Evolutionary conservation across 2,797 vertebrate genomes (phyloP), one percentile per base, ranked within the genome.

Genomic region (Limosa lapponica): DNA sequence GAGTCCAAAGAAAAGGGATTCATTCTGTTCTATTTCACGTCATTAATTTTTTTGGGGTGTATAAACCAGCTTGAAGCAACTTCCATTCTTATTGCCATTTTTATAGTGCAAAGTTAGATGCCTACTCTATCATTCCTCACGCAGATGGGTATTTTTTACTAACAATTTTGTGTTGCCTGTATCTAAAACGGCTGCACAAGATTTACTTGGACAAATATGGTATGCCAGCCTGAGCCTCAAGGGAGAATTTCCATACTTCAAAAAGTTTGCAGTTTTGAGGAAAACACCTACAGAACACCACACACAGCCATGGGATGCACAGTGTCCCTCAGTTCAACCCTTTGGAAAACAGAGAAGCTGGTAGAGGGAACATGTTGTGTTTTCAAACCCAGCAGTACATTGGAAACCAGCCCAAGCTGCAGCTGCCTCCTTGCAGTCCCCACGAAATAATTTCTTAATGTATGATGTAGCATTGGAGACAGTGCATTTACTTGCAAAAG

Each of bases 221-320:
- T n/a, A 74, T 24, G 41, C 41, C 57, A 83, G 44, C 20, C 44
- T 51, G 61, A 86, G 37, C 15, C 61, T 69, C 16, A 36, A 36
- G 32, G 36, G 37, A 57, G 34, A 18, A 78, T 36, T 41, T 71
- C 13, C 34, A 91, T 70, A 36, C 46, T 39, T 72, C 8, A 74
- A 43, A 67, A 78, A 48, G 19, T 1, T 10, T 51, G 43, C 13
- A 15, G 4, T 84, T 94, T 84, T 0, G 0, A 25, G 22, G 71
- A 73, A 61, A 80, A 20, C 71, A 11, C 18, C 44, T 20, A 23
- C 1, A 71, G 30, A 70, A 70, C 7, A 59, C 10, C 36, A 52
- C 5, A 55, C 5, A 55, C 18, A 70, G 30, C 20, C 0, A 0
- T 11, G 39, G 41, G 74, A 82, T 71, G 52, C 19, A 74, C 25